phyloP scores from a whole-genome alignment of 2,113 vertebrate species.

The Brachirus orientalis region DNA sequence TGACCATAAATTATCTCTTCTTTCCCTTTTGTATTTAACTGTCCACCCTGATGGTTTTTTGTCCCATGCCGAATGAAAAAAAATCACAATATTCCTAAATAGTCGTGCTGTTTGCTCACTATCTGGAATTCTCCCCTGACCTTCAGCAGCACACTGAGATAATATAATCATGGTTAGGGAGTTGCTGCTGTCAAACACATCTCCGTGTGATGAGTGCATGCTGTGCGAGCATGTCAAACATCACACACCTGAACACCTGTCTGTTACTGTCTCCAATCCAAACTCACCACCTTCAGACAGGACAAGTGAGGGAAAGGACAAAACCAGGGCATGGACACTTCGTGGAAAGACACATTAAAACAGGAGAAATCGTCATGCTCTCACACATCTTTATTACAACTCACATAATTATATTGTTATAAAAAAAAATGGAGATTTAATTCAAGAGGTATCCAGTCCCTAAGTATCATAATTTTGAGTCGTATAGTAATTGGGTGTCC shows the following conservation, averaged over 20 bases:
- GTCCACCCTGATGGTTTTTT: conserved; percentile 3
- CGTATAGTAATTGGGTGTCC: conserved; percentile 46
- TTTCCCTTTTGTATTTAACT: conserved; percentile 14
- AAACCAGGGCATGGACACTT: conserved; percentile 19
- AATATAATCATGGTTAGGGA: conserved; percentile 83
- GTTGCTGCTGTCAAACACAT: conserved; percentile 75
- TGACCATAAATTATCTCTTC: conserved; percentile 40
- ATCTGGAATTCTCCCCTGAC: conserved; percentile 66
- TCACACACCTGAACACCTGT: conserved; percentile 78
- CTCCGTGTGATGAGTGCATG: conserved; percentile 70
- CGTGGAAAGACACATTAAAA: background rate
- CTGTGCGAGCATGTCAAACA: conserved; percentile 81
- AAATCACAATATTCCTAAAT: conserved; percentile 21
- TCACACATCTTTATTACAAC: conserved; percentile 8
- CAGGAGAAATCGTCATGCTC: background rate
- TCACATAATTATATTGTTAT: conserved; percentile 37
- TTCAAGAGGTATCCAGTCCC: conserved; percentile 26
- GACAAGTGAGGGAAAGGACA: conserved; percentile 44
- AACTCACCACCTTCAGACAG: conserved; percentile 33
- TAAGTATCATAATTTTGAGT: conserved; percentile 37
- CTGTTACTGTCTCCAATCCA: conserved; percentile 59
- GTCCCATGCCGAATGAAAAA: background rate
- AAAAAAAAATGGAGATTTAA: conserved; percentile 44
- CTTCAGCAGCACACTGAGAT: conserved; percentile 75
- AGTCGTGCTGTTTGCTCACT: too few species aligned